Conservation (phyloP, 2,797 vertebrate genomes). For the Peromyscus melanophrys region DNA sequence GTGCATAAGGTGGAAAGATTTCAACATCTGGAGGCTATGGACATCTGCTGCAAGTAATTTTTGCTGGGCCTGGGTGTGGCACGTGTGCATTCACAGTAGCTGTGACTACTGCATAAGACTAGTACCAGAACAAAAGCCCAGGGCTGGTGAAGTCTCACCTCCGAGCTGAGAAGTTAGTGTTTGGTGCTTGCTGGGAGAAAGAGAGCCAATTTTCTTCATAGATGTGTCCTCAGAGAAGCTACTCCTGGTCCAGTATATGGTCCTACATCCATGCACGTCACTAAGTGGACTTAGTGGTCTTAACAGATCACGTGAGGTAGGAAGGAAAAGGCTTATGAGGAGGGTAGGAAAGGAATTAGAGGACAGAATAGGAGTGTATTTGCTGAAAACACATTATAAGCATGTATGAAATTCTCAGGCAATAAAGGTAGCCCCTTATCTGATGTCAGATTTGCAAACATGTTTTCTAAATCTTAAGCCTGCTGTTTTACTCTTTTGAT, state of each 20-base stretch:
- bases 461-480: neutral
- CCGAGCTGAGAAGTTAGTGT: neutral
- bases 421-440: neutral
- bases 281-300: neutral
- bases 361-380: neutral
- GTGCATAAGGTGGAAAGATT: neutral
- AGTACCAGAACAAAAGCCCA: neutral
- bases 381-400: neutral
- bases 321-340: neutral
- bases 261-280: neutral
- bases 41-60: neutral
- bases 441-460: neutral
- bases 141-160: neutral
- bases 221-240: neutral
- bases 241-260: neutral
- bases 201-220: neutral
- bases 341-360: neutral
- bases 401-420: neutral
- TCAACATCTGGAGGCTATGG: neutral
- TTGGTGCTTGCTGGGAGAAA: too few species aligned
- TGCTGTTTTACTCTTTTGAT: neutral
- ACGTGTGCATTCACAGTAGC: neutral
- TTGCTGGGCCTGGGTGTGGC: neutral
- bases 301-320: neutral
- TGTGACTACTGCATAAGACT: neutral